Evolutionary conservation across 1,140 invertebrate species (phyloP).

Genomic region (Ericerus pela): DNA sequence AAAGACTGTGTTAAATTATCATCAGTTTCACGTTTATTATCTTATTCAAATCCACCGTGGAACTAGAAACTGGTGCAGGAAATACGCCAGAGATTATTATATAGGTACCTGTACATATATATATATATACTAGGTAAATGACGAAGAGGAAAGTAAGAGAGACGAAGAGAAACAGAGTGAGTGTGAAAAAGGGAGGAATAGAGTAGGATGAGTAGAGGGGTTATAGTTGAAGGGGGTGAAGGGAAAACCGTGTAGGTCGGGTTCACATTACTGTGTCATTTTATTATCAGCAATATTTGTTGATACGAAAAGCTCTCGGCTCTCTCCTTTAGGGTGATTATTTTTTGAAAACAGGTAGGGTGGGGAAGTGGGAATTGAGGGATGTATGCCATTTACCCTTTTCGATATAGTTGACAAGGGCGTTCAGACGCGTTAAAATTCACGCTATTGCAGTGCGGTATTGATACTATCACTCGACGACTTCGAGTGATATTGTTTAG

Average conservation of each 20-base stretch:
- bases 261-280: conserved; percentile 9
- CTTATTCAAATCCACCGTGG: conserved; percentile 7
- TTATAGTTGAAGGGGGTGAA: no score
- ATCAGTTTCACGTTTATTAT: conserved; percentile 11
- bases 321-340: no score
- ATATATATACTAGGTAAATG: no score
- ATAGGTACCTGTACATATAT: no score
- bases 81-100: conserved; percentile 11
- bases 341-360: no score
- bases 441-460: conserved; percentile 2
- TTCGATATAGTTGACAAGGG: conserved; percentile 8
- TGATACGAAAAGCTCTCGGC: not conserved
- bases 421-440: conserved; percentile 11
- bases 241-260: no score
- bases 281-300: conserved; percentile 8
- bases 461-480: conserved; percentile 11
- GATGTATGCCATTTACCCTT: conserved; percentile 6
- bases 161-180: not conserved
- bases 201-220: no score
- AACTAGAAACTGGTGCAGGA: not conserved
- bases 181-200: not conserved
- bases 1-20: conserved; percentile 8
- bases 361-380: no score
- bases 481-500: no score
- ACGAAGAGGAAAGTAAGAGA: no score